Evolutionary conservation across 2,888 invertebrate genomes (phyloP), one percentile per base, ranked within the genome.

Genomic region (Nemotelus pantherinus): DNA sequence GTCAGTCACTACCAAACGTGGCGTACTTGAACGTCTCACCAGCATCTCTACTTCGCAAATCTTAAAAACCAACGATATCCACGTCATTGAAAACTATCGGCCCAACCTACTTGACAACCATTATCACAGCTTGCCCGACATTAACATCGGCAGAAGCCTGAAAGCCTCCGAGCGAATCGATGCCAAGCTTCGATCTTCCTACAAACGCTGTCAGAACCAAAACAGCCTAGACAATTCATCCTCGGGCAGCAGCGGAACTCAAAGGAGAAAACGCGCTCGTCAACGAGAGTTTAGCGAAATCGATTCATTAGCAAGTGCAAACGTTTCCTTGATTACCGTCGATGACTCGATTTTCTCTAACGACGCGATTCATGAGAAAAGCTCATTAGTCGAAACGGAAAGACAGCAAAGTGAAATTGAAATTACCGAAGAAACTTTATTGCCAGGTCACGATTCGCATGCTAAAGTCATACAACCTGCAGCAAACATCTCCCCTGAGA

Each of bases 101-200:
- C 83, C 83, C 63, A 79, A 80, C 50, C 81, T 91, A 79, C 88
- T 89, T 80, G 91, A 92, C 84, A 92, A 93, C 84, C 92, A 92
- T 84, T 93, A 92, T 83, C 90, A 91, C 85, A 93, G 93, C 43
- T 86, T 93, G 80, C 93, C 93, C 6, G 93, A 93, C 85, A 91
- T 93, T 67, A 91, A 91, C 77, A 91, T 91, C 44, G 90, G 92
- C 79, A 92, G 92, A 84, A 92, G 91, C 83, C 88, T 93, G 79
- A 90, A 91, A 82, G 92, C 91, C 83, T 92, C 91, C 78, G 93
- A 93, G 84, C 90, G 90, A 81, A 93, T 93, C 82, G 93, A 93
- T 84, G 90, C 91, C 77, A 92, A 93, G 84, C 85, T 93, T 77
- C 88, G 93, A 55, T 89, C 85, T 41, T 86, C 86, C 9, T 87